Percentiles rank a stretch among this genome's conserved stretches.
Evolutionary conservation across 1,140 invertebrate genomes (phyloP).

Genomic region (Drosophila baimaii): DNA sequence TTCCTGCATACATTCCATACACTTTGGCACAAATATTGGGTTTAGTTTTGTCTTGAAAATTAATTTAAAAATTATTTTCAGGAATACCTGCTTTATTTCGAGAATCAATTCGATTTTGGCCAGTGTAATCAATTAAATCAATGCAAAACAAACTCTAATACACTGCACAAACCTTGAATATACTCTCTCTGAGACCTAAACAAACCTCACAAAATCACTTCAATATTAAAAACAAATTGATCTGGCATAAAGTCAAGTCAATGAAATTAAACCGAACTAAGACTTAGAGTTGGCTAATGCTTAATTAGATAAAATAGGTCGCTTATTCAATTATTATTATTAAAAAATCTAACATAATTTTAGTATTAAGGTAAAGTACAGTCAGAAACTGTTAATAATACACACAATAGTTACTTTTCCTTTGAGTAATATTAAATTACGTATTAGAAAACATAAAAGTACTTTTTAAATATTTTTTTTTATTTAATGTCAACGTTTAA

Average conservation of each 20-base stretch:
- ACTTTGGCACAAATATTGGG: too few relatives aligned
- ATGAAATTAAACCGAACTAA: too few relatives aligned
- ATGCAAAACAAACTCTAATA: not conserved
- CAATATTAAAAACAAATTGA: too few relatives aligned
- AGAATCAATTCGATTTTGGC: not conserved
- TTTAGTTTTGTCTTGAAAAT: not conserved
- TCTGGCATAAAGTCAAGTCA: too few relatives aligned
- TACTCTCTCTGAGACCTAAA: not conserved
- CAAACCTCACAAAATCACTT: too few relatives aligned
- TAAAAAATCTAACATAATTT: too few relatives aligned
- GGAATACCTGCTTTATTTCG: not conserved
- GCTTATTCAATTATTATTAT: too few relatives aligned
- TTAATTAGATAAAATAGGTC: too few relatives aligned
- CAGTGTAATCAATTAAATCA: not conserved
- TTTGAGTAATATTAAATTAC: not conserved
- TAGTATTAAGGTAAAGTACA: too few relatives aligned
- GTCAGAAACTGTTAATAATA: not conserved
- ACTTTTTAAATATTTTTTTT: not conserved
- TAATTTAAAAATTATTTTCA: not conserved
- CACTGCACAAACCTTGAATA: not conserved
- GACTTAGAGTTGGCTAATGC: too few relatives aligned
- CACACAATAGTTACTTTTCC: not conserved
- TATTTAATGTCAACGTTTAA: too few relatives aligned
- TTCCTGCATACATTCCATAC: not conserved
- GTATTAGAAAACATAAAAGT: not conserved